These are phyloP conservation scores for Loripinus fragilis DNA, from an alignment of 2,888 invertebrate genomes.

Conservation along the genomic window DNA sequence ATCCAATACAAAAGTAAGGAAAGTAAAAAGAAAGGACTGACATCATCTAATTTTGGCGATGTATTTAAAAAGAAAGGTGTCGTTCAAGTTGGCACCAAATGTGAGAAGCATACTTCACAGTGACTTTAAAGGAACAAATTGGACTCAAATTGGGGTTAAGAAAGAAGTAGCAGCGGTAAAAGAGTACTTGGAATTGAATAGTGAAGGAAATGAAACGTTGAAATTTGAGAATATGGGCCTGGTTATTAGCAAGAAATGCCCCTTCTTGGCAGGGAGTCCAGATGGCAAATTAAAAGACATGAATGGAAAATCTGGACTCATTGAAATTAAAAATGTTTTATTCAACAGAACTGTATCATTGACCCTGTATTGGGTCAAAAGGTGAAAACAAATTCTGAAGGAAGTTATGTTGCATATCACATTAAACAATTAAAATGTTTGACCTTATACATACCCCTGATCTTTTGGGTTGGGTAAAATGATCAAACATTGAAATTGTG, in stretches of 20 bases:
- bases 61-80: too few species aligned
- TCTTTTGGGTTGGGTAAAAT: too few species aligned
- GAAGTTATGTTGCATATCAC: too few species aligned
- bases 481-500: too few species aligned
- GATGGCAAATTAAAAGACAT: background rate
- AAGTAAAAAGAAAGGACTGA: constrained; percentile 18
- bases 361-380: too few species aligned
- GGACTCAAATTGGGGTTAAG: constrained; percentile 6
- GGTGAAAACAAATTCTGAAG: too few species aligned
- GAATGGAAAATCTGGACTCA: background rate
- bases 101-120: background rate
- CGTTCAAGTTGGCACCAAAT: too few species aligned
- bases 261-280: background rate
- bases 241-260: background rate
- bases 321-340: background rate
- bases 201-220: background rate
- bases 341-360: background rate
- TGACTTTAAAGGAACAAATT: too few species aligned
- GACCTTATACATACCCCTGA: too few species aligned
- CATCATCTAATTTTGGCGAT: constrained; percentile 29
- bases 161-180: constrained; percentile 11
- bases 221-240: constrained; percentile 10
- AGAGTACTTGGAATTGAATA: background rate
- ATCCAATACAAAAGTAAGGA: background rate
- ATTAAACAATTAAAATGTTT: too few species aligned